Conservation (phyloP, 2,113 vertebrate species). For the Rissa tridactyla region DNA sequence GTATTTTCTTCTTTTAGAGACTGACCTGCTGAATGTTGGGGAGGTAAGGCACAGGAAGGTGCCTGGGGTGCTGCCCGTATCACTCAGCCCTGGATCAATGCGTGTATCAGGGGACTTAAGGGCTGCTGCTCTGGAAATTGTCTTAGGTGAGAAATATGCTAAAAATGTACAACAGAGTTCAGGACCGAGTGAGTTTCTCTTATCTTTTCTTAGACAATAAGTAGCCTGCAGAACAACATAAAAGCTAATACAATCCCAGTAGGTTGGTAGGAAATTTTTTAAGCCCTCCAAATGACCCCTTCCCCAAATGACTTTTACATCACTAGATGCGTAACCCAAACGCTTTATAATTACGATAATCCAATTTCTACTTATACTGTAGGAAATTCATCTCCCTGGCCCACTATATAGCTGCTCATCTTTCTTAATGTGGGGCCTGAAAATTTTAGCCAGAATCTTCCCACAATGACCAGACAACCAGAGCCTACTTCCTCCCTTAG, state of each 20-base stretch:
- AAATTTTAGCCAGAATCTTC: background rate
- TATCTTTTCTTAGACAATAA: background rate
- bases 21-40: background rate
- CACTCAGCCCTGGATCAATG: background rate
- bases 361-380: background rate
- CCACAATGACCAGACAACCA: background rate
- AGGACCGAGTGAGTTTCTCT: background rate
- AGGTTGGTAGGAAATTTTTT: background rate
- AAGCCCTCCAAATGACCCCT: background rate
- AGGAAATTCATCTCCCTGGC: background rate
- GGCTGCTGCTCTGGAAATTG: background rate
- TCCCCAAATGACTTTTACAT: background rate
- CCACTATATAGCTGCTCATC: background rate
- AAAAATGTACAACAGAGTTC: background rate
- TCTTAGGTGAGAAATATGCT: constrained; percentile 29
- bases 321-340: background rate
- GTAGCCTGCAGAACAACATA: background rate
- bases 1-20: background rate
- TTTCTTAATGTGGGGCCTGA: background rate
- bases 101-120: background rate
- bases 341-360: background rate
- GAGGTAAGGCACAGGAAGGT: background rate
- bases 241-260: background rate
- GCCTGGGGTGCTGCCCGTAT: background rate
- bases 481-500: background rate